A percentile compares a stretch with the other conserved stretches of the same genome.
Evolutionary conservation across 2,888 invertebrate genomes (phyloP).

Genomic region (Geotrupes spiniger): DNA sequence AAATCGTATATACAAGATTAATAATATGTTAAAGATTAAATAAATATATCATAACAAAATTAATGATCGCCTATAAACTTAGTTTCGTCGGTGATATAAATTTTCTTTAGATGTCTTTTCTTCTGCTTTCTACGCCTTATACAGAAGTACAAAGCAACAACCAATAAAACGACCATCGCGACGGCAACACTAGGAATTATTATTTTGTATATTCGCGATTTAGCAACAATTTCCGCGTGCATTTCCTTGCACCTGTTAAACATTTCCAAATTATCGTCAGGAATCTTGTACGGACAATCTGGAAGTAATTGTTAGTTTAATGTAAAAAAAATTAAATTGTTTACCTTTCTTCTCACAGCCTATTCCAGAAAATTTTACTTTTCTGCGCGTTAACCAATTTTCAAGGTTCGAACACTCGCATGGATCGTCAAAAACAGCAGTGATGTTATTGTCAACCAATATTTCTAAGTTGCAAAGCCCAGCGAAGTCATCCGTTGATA

Average conservation of each 20-base stretch:
- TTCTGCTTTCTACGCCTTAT: slow-evolving; percentile 9
- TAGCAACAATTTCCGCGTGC: neutral
- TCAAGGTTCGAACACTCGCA: slow-evolving; percentile 21
- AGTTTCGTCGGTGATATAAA: too few relatives aligned
- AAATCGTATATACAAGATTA: too few relatives aligned
- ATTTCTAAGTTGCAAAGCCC: slow-evolving; percentile 22
- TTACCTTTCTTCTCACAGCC: neutral
- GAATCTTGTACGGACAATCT: slow-evolving; percentile 10
- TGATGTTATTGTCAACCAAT: slow-evolving; percentile 14
- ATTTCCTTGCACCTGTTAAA: slow-evolving; percentile 6
- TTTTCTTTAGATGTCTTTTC: neutral
- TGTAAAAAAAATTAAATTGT: neutral
- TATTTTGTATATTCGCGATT: slow-evolving; percentile 7
- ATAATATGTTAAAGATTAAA: too few relatives aligned
- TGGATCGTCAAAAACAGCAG: slow-evolving; percentile 12
- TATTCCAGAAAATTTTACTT: neutral
- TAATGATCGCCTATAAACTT: too few relatives aligned
- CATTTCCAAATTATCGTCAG: slow-evolving; percentile 4
- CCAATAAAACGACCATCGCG: neutral
- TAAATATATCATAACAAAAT: too few relatives aligned
- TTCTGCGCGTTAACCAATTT: slow-evolving; percentile 14
- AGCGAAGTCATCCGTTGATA: slow-evolving; percentile 14
- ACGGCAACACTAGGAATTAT: slow-evolving; percentile 3
- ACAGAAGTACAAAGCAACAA: neutral
- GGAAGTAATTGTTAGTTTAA: neutral